Evolutionary conservation across 2,113 vertebrate genomes (phyloP).

Genomic region (Mesocricetus auratus): DNA sequence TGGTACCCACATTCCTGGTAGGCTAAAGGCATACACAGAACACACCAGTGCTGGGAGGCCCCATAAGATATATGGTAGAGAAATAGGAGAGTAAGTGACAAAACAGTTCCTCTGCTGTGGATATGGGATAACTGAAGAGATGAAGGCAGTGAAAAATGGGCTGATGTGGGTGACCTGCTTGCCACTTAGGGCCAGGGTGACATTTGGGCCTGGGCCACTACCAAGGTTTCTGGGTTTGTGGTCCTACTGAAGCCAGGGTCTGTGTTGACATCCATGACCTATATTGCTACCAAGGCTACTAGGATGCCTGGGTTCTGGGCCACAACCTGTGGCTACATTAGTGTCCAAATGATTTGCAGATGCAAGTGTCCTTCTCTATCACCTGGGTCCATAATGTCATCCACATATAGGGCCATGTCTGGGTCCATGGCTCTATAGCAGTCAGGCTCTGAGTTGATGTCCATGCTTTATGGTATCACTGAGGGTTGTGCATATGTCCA

Average conservation of each 20-base stretch:
- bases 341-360: background rate
- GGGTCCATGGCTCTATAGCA: background rate
- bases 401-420: background rate
- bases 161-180: background rate
- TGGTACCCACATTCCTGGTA: background rate
- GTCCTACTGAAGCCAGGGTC: background rate
- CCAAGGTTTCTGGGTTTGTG: background rate
- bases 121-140: background rate
- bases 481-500: background rate
- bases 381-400: background rate
- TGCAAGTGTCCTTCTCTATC: background rate
- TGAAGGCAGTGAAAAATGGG: background rate
- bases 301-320: background rate
- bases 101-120: background rate
- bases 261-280: background rate
- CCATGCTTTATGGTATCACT: background rate
- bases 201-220: background rate
- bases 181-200: background rate
- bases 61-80: background rate
- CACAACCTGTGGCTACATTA: background rate
- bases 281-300: background rate
- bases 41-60: background rate
- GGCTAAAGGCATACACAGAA: background rate
- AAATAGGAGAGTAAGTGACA: background rate
- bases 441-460: background rate